Percentiles rank a stretch among this genome's conserved stretches.
These are phyloP conservation scores for Drosophila pseudoananassae DNA, from an alignment of 1,140 invertebrate genomes.

Conservation along the genomic window DNA sequence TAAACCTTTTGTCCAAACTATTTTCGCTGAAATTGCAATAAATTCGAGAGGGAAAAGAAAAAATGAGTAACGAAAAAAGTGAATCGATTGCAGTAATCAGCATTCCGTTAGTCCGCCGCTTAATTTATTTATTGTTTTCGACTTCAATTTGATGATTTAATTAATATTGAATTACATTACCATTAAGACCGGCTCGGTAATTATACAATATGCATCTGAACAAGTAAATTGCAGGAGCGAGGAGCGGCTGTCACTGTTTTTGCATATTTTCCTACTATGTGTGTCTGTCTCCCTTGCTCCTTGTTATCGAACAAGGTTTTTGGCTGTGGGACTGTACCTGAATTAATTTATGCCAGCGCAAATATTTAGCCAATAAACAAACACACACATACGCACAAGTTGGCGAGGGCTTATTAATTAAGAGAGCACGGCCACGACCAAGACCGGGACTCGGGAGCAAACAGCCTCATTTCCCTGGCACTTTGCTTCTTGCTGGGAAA, in stretches of 20 bases:
- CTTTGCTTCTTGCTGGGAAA: conserved; percentile 36
- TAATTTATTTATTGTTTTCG: conserved; percentile 77
- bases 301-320: conserved; percentile 26
- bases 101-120: conserved; percentile 61
- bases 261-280: neutral
- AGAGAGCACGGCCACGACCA: conserved; percentile 40
- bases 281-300: neutral
- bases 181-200: conserved; percentile 45
- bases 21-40: conserved; percentile 70
- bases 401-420: conserved; percentile 71
- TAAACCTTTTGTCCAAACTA: conserved; percentile 55
- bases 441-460: neutral
- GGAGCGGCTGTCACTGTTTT: conserved; percentile 10
- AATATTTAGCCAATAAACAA: conserved; percentile 77
- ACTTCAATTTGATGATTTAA: conserved; percentile 80
- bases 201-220: conserved; percentile 68
- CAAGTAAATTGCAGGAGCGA: conserved; percentile 45
- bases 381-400: conserved; percentile 32
- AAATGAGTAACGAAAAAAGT: conserved; percentile 16
- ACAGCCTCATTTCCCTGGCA: conserved; percentile 5
- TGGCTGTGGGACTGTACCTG: conserved; percentile 63
- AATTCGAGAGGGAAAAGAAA: conserved; percentile 31
- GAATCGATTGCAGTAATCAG: conserved; percentile 70
- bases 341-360: conserved; percentile 72
- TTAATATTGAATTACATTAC: conserved; percentile 77